Base-by-base conservation (phyloP, 1,140 invertebrate species). In the Carposina sasakii region DNA sequence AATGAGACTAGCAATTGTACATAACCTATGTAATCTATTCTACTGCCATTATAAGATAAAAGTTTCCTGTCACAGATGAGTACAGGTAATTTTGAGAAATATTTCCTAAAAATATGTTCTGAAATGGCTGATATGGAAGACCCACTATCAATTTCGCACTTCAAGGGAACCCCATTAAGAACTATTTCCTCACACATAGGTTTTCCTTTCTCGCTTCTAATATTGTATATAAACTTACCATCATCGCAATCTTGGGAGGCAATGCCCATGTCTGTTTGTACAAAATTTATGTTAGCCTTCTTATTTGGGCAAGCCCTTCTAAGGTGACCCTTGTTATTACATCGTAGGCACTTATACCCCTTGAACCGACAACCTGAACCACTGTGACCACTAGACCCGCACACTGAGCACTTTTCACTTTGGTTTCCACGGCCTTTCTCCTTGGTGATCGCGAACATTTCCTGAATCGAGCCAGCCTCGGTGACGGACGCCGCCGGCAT, bases 131-230 rank as follows among this genome's bases (percentile, higher is more conserved):
- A 19, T 5, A 37, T 19, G 20, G 13, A 15, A 3, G 34, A 37
- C 15, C 34, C 34, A n/a, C 34, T 37, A n/a, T 37, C 34, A 19
- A 37, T 37, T 37, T 37, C 15, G n/a, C 17, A 37, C 20, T 37
- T n/a, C 3, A 37, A 37, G 17, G 17, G 4, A 5, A 8, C 3
- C 5, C n/a, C n/a, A 19, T 37, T 37, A 17, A 37, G 8, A 19
- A 4, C 5, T 17, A 37, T 37, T 3, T 6, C 20, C n/a, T 37
- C 34, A 2, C 17, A 8, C 34, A 37, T 37, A 8, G 34, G 34
- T 37, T 20, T 8, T 19, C 15, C 6, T 5, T 5, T 5, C 6
- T 5, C 6, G 16, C 34, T 19, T 37, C 20, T 19, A 37, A 37
- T 3, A 37, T 19, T 19, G 34, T 10, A 37, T 37, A 37, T 8